phyloP scores from a whole-genome alignment of 1,140 invertebrate species.

The Venustaconcha ellipsiformis region DNA sequence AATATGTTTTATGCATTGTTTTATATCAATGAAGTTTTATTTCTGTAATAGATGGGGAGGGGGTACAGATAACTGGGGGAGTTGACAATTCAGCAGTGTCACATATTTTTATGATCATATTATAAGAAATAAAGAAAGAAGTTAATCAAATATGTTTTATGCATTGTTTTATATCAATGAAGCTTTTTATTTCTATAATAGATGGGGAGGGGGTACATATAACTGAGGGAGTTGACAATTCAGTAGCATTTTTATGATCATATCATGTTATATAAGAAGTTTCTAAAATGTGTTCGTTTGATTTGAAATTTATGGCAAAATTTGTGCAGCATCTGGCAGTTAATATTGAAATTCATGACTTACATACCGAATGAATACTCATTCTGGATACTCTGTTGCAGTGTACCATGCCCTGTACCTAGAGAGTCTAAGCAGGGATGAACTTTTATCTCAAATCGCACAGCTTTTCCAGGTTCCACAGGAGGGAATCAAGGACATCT shows the following conservation, averaged over 20 bases:
- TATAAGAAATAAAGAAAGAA: not conserved
- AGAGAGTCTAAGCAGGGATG: constrained; percentile 75
- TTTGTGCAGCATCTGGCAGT: not conserved
- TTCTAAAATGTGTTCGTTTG: not conserved
- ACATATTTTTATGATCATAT: not conserved
- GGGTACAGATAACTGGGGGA: not conserved
- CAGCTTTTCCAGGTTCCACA: constrained; percentile 73
- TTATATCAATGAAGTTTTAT: too few relatives aligned
- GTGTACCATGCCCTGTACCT: constrained; percentile 87
- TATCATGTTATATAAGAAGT: not conserved
- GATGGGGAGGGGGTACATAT: not conserved
- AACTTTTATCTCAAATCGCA: constrained; percentile 78
- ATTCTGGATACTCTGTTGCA: constrained; percentile 59
- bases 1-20: too few relatives aligned
- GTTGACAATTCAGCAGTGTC: not conserved
- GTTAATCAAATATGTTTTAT: too few relatives aligned
- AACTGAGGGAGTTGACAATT: not conserved
- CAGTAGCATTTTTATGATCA: not conserved
- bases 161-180: too few relatives aligned
- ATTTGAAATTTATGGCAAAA: not conserved
- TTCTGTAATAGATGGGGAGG: not conserved
- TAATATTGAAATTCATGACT: not conserved
- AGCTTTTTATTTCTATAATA: too few relatives aligned
- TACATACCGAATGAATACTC: not conserved
- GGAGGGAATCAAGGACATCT: constrained; percentile 76